Percentiles rank a stretch among this genome's conserved stretches.
Conservation (phyloP, 2,888 invertebrate species). For the Parapristionchus giblindavisi region DNA sequence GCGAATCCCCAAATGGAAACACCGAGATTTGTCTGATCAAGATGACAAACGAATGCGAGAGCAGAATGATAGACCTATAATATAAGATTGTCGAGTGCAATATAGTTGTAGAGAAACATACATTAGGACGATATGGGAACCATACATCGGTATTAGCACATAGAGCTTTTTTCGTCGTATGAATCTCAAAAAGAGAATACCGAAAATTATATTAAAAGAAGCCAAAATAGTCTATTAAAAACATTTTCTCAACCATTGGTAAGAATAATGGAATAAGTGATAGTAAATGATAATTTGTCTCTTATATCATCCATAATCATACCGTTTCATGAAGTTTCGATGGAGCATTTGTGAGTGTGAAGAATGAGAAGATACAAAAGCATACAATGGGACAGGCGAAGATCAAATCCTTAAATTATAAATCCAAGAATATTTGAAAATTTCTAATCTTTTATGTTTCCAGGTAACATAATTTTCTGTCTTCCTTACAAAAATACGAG, state of each 20-base stretch:
- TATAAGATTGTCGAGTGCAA: neutral
- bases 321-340: constrained; percentile 17
- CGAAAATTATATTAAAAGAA: too few relatives aligned
- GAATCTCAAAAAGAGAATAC: neutral
- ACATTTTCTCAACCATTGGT: too few relatives aligned
- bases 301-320: neutral
- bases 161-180: constrained; percentile 14
- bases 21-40: constrained; percentile 23
- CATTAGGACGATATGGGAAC: constrained; percentile 29
- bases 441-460: neutral
- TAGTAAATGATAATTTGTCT: too few relatives aligned
- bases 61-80: constrained; percentile 25
- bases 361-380: constrained; percentile 27
- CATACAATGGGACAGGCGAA: constrained; percentile 1
- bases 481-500: neutral
- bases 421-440: neutral
- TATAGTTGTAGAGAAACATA: neutral
- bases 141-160: constrained; percentile 27
- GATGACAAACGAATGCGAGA: constrained; percentile 19
- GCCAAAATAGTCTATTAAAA: too few relatives aligned
- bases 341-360: constrained; percentile 13
- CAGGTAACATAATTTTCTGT: neutral
- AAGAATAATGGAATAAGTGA: too few relatives aligned
- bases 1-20: constrained; percentile 25
- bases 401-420: neutral